Percentiles rank a stretch among this genome's conserved stretches.
Conservation (phyloP, 2,888 invertebrate species). For the Ophion obscuratus region DNA sequence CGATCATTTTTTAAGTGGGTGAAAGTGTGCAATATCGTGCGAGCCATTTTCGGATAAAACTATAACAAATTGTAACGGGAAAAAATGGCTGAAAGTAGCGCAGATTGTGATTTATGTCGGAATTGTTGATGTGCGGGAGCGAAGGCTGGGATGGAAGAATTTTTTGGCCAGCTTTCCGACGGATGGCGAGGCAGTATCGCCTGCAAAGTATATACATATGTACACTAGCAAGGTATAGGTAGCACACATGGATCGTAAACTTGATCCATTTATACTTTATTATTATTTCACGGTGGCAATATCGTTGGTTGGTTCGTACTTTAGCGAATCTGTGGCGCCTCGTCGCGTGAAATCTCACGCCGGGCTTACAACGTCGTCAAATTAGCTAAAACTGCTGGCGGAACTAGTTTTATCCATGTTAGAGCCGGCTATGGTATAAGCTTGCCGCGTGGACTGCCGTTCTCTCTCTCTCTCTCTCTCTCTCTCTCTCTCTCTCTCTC, state of each 20-base stretch:
- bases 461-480: neutral
- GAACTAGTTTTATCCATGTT: constrained; percentile 77
- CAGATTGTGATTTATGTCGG: neutral
- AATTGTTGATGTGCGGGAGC: neutral
- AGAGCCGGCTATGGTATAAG: constrained; percentile 36
- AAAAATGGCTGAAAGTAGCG: neutral
- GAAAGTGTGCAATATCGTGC: no score
- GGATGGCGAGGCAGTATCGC: neutral
- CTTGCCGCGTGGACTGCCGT: constrained; percentile 19
- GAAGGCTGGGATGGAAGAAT: constrained; percentile 14
- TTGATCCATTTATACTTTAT: constrained; percentile 84
- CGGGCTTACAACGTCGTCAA: constrained; percentile 77
- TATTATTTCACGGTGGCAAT: constrained; percentile 83
- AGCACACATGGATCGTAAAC: constrained; percentile 78
- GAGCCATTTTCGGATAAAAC: no score
- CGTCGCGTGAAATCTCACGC: constrained; percentile 29
- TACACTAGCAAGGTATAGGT: constrained; percentile 52
- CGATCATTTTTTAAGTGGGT: no score
- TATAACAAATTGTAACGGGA: no score
- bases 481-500: no score
- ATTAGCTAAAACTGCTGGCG: constrained; percentile 81
- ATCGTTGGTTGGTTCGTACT: constrained; percentile 75
- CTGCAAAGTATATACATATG: constrained; percentile 61
- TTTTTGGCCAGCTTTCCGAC: constrained; percentile 23
- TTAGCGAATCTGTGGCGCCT: constrained; percentile 55